phyloP scores from a whole-genome alignment of 2,888 invertebrate species.

The Carcina quercana region DNA sequence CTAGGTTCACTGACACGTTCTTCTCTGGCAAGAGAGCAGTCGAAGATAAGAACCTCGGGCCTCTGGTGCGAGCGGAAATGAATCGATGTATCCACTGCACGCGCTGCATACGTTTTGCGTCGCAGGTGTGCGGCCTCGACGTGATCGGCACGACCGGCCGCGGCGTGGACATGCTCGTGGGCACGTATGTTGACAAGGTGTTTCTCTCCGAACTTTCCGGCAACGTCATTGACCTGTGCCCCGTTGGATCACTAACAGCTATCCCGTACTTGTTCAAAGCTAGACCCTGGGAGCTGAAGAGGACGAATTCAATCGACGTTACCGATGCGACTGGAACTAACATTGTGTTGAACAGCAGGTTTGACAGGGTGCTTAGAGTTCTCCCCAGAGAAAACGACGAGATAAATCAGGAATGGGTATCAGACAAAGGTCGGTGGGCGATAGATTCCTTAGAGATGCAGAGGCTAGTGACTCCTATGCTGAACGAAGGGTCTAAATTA shows the following conservation, averaged over 20 bases:
- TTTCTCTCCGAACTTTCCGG: conserved; percentile 98
- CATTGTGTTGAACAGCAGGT: conserved; percentile 46
- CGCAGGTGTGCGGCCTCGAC: conserved; percentile 97
- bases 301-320: conserved; percentile 70
- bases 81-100: conserved; percentile 99
- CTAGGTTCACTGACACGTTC: conserved; percentile 92
- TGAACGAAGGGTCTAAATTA: conserved; percentile 81
- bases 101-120: conserved; percentile 96
- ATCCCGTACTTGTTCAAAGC: conserved; percentile 98
- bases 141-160: conserved; percentile 94
- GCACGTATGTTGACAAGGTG: conserved; percentile 98
- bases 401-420: conserved; percentile 97
- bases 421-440: conserved; percentile 97
- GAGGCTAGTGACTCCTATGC: conserved; percentile 93
- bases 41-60: conserved; percentile 97
- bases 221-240: conserved; percentile 98
- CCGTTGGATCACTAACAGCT: conserved; percentile 97
- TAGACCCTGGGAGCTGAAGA: conserved; percentile 96
- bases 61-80: conserved; percentile 97
- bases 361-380: conserved; percentile 47
- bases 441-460: conserved; percentile 97
- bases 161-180: conserved; percentile 97
- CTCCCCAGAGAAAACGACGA: conserved; percentile 58
- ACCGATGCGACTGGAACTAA: conserved; percentile 65
- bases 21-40: conserved; percentile 94